phyloP scores from a whole-genome alignment of 2,888 invertebrate genomes.

The Thereva unica region DNA sequence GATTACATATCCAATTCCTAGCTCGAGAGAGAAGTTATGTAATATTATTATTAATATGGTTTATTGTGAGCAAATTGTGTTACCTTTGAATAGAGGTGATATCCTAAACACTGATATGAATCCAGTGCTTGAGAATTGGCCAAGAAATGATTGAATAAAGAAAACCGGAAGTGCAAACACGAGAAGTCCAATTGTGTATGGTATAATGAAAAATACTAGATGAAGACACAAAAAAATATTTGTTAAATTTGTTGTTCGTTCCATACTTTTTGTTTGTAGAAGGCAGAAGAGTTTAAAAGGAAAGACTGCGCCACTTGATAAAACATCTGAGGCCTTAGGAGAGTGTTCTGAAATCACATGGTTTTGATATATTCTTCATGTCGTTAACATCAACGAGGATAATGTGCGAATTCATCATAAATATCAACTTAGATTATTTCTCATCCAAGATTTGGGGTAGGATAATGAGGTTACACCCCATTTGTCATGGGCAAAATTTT shows the following conservation, averaged over 20 bases:
- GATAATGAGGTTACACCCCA: too few relatives aligned
- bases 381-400: too few relatives aligned
- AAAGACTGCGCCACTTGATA: too few relatives aligned
- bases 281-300: too few relatives aligned
- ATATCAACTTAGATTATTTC: too few relatives aligned
- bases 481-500: too few relatives aligned
- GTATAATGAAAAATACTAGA: slow-evolving; percentile 57
- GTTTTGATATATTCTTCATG: too few relatives aligned
- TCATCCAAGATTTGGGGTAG: too few relatives aligned
- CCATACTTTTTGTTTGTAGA: neutral
- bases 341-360: too few relatives aligned
- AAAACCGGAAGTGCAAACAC: slow-evolving; percentile 86
- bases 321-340: too few relatives aligned
- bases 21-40: slow-evolving; percentile 42
- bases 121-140: slow-evolving; percentile 82
- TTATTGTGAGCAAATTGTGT: neutral
- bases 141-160: slow-evolving; percentile 83
- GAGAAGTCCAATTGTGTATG: slow-evolving; percentile 79
- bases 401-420: too few relatives aligned
- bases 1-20: slow-evolving; percentile 85
- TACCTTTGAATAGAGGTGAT: slow-evolving; percentile 85
- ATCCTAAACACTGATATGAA: slow-evolving; percentile 81
- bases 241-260: neutral
- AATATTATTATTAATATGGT: neutral
- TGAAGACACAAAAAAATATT: too few relatives aligned